Conservation (phyloP, 1,140 invertebrate species). For the Drosophila bipectinata region DNA sequence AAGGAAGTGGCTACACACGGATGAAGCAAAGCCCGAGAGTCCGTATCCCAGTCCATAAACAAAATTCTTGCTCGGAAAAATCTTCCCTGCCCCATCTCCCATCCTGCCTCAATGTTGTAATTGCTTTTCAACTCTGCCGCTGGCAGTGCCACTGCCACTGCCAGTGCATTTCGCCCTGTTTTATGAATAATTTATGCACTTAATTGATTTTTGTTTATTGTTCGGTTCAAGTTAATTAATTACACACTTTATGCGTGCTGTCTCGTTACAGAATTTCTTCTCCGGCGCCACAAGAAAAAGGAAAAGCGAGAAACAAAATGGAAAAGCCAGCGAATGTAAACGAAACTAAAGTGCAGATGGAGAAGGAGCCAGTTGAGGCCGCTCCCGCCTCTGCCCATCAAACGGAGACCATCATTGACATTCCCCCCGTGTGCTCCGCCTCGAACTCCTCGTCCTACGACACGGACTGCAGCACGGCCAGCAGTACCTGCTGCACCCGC, state of each 20-base stretch:
- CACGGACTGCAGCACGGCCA: slow-evolving; percentile 80
- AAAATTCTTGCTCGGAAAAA: slow-evolving; percentile 27
- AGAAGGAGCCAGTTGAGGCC: neutral
- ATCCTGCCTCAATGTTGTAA: slow-evolving; percentile 19
- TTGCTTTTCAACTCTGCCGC: slow-evolving; percentile 13
- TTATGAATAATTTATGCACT: slow-evolving; percentile 81
- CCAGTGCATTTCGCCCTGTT: slow-evolving; percentile 32
- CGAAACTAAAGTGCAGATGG: slow-evolving; percentile 55
- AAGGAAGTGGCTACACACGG: slow-evolving; percentile 14
- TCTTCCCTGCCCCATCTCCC: slow-evolving; percentile 1
- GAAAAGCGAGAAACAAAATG: slow-evolving; percentile 36
- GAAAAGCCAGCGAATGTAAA: slow-evolving; percentile 51
- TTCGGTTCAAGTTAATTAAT: slow-evolving; percentile 69
- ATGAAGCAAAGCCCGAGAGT: slow-evolving; percentile 24
- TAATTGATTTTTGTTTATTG: slow-evolving; percentile 80
- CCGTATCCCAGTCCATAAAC: slow-evolving; percentile 61
- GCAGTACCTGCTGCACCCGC: slow-evolving; percentile 79
- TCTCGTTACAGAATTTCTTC: slow-evolving; percentile 45
- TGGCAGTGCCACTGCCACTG: neutral
- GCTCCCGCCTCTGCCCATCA: slow-evolving; percentile 14
- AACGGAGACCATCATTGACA: slow-evolving; percentile 76
- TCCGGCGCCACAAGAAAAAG: slow-evolving; percentile 27
- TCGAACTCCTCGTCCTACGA: slow-evolving; percentile 69
- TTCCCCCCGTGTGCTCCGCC: slow-evolving; percentile 58
- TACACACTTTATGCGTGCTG: slow-evolving; percentile 54